Evolutionary conservation across 2,797 vertebrate genomes (phyloP), one percentile per base, ranked within the genome.

Genomic region (Neopelma chrysocephalum): DNA sequence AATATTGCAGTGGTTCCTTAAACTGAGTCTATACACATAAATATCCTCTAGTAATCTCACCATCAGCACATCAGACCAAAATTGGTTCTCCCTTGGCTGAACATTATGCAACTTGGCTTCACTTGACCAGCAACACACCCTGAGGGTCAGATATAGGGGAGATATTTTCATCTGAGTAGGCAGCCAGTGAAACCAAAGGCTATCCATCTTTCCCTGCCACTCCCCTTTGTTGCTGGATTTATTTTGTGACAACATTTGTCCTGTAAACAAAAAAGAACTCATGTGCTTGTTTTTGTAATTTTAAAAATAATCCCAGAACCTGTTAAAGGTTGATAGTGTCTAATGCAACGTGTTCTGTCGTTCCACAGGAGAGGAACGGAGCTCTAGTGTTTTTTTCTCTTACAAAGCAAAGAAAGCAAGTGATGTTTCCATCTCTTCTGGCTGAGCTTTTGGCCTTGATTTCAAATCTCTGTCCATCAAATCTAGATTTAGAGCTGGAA

Each of bases 161-260:
- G 71, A 43, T 96, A 92, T 90, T 95, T 96, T 92, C 71, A 92
- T 73, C 90, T 4, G 12, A 34, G 87, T 50, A 80, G 83, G 82
- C 87, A 71, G 83, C 38, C 70, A 60, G 42, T 89, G 89, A 89
- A 94, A 82, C 54, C 56, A 56, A 87, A 90, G 38, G 38, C 75
- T 70, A 14, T 70, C 56, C 48, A 57, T 27, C 47, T 79, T 88
- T 57, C 83, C 40, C 45, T 5, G 9, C 76, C 93, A 64, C 83
- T 82, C 90, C 73, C 58, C 48, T 95, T 77, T 89, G 89, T 80
- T 87, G 51, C 84, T 94, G 62, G 32, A 42, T 92, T 90, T 96
- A 53, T 89, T 94, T 71, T 90, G 62, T 90, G 68, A 60, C 51
- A 84, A 56, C 26, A 60, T 71, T 82, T 82, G 75, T 78, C 50